A percentile compares a stretch with the other conserved stretches of the same genome.
phyloP scores from a whole-genome alignment of 53 echinoderm and acorn worm genomes.

The Paracentrotus lividus region DNA sequence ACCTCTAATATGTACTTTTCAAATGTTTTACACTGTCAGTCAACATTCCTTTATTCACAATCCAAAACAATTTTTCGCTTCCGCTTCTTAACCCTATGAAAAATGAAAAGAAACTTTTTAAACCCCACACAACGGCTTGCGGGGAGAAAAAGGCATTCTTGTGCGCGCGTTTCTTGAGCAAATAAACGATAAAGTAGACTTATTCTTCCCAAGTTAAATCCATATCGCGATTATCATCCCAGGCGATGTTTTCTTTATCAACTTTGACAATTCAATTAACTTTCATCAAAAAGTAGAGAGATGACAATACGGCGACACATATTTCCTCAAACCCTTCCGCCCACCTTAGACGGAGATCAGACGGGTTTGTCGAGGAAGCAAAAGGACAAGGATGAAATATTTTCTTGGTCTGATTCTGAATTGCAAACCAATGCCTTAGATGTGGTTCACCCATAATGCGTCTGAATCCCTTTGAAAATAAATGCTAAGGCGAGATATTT shows the following conservation, averaged over 20 bases:
- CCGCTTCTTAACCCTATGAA: constrained; percentile 3
- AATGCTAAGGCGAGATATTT: constrained; percentile 56
- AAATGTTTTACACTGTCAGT: not conserved
- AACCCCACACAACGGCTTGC: not conserved
- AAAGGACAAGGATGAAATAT: not conserved
- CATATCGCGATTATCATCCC: not conserved
- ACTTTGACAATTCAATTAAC: constrained; percentile 65
- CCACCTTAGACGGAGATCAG: not conserved
- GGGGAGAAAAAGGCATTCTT: constrained; percentile 10
- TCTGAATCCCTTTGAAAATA: constrained; percentile 58
- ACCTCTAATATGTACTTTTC: not conserved
- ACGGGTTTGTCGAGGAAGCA: not conserved
- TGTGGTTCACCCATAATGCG: constrained; percentile 44
- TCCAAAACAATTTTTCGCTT: not conserved
- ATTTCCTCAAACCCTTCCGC: constrained; percentile 17
- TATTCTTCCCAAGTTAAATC: constrained; percentile 2
- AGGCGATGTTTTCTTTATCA: constrained; percentile 47
- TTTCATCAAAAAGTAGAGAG: not conserved
- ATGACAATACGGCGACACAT: constrained; percentile 3
- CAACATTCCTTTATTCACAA: not conserved
- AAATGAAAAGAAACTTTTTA: constrained; percentile 14
- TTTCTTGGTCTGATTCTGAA: constrained; percentile 8
- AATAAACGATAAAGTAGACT: constrained; percentile 30
- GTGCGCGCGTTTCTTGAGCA: not conserved
- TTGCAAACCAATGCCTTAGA: constrained; percentile 23